phyloP scores from a whole-genome alignment of 2,113 vertebrate species.

The Pontoporia blainvillei region DNA sequence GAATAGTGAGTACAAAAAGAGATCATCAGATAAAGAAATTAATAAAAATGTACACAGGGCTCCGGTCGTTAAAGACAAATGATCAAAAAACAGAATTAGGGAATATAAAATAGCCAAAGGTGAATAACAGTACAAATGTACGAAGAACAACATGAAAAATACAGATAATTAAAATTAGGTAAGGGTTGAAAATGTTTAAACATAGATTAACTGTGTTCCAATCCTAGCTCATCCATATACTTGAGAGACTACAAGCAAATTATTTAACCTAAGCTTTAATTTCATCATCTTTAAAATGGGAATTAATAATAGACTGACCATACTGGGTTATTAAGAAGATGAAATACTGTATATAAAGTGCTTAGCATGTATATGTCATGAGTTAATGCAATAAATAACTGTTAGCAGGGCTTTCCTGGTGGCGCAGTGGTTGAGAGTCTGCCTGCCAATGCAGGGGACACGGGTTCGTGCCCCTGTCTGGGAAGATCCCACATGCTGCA shows the following conservation, averaged over 20 bases:
- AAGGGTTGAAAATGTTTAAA: neutral
- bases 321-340: neutral
- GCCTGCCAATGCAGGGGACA: no score
- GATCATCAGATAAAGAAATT: neutral
- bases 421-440: no score
- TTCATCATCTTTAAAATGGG: neutral
- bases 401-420: neutral
- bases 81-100: neutral
- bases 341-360: neutral
- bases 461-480: no score
- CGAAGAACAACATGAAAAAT: neutral
- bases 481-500: no score
- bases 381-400: neutral
- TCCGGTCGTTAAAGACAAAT: neutral
- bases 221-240: neutral
- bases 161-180: neutral
- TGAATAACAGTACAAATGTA: neutral
- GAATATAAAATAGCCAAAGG: neutral
- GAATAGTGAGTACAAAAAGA: neutral
- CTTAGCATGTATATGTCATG: neutral
- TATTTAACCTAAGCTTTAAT: constrained; percentile 1
- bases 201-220: neutral
- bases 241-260: neutral
- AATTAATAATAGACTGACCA: neutral
- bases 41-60: neutral